Conservation (phyloP, 2,888 invertebrate genomes). For the Limenitis arthemis region DNA sequence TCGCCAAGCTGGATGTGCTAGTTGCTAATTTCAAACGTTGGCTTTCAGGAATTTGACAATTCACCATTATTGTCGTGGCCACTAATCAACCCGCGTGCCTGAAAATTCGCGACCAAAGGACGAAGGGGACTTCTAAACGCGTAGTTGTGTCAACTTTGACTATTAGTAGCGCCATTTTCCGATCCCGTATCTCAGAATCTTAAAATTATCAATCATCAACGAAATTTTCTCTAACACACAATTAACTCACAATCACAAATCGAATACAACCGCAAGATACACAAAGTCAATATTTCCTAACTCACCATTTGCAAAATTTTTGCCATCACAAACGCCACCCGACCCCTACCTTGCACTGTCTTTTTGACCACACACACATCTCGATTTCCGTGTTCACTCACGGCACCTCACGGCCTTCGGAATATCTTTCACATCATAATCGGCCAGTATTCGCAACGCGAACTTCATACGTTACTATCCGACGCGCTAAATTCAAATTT, state of each 20-base stretch:
- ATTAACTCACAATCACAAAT: conserved; percentile 57
- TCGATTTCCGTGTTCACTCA: conserved; percentile 73
- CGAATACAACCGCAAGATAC: conserved; percentile 45
- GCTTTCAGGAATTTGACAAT: conserved; percentile 56
- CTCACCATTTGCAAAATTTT: conserved; percentile 85
- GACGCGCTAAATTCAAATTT: conserved; percentile 65
- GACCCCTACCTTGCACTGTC: conserved; percentile 83
- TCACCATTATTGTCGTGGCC: conserved; percentile 62
- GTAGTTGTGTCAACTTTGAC: conserved; percentile 71
- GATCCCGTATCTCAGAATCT: conserved; percentile 65
- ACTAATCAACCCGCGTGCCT: conserved; percentile 58
- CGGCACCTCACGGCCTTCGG: conserved; percentile 72
- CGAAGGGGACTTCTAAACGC: conserved; percentile 65
- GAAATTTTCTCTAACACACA: conserved; percentile 52
- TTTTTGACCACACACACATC: conserved; percentile 75
- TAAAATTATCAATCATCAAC: conserved; percentile 60
- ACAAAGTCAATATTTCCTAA: conserved; percentile 67
- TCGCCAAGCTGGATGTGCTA: conserved; percentile 72
- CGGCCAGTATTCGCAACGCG: conserved; percentile 73
- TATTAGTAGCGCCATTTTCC: conserved; percentile 73
- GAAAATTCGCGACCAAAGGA: conserved; percentile 54
- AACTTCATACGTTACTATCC: conserved; percentile 66
- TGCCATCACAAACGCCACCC: conserved; percentile 86
- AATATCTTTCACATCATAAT: conserved; percentile 77
- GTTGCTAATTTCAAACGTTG: conserved; percentile 63